Evolutionary conservation across 2,797 vertebrate species (phyloP).

Genomic region (Micrastur ruficollis): DNA sequence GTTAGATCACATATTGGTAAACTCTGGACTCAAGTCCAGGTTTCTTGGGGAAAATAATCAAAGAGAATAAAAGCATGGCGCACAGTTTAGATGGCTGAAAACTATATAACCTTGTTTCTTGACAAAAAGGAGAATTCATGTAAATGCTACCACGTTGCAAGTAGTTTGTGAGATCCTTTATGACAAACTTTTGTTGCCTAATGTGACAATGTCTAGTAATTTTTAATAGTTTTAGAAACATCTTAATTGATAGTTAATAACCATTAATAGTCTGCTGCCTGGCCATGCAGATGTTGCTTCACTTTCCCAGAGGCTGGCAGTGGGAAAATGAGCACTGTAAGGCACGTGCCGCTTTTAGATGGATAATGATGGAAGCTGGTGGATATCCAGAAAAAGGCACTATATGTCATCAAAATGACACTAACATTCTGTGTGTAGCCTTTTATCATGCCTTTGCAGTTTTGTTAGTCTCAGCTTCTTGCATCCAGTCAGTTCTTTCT

Average conservation of each 20-base stretch:
- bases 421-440: neutral
- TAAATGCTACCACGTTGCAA: neutral
- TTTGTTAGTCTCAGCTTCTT: neutral
- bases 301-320: neutral
- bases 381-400: neutral
- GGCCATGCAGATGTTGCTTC: accelerated
- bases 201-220: neutral
- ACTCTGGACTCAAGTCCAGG: neutral
- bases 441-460: neutral
- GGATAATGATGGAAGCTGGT: neutral
- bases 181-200: neutral
- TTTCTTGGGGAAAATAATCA: neutral
- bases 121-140: neutral
- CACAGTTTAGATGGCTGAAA: neutral
- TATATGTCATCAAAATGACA: neutral
- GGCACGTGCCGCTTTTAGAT: neutral
- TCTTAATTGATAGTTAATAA: neutral
- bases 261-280: neutral
- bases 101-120: neutral
- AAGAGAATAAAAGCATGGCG: neutral
- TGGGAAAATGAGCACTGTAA: neutral
- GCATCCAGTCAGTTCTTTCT: neutral
- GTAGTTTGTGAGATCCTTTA: neutral
- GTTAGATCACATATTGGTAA: neutral
- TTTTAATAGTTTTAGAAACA: neutral